Evolutionary conservation across 2,797 vertebrate species (phyloP), one percentile per base, ranked within the genome.

Genomic region (Sciaenops ocellatus): DNA sequence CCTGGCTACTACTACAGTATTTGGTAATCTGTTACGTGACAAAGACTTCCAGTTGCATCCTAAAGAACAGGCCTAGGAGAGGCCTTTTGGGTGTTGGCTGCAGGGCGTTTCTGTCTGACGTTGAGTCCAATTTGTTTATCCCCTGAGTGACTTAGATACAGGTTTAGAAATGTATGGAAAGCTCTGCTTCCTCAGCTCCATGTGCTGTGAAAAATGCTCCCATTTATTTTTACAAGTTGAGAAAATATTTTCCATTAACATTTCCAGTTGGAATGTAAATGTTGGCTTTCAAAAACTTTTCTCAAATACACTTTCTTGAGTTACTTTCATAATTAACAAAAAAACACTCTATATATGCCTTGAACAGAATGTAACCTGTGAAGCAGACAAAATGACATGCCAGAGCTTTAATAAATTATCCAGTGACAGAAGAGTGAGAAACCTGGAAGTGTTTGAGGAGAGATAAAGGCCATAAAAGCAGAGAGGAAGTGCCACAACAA

Each of bases 401-500:
- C 24, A 60, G 16, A 59, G 28, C 51, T 59, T 54, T 68, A 69
- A 65, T 60, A 78, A 64, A 69, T 42, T 41, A 69, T 55, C 47
- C 18, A n/a, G 54, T 28, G 48, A 71, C 66, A 47, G 46, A 42
- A 59, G 30, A 63, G 46, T 54, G 62, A 76, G 61, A 64, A 69
- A 67, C 51, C 46, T 70, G 70, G 59, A 79, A 77, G 81, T 76
- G 69, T 67, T 73, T 82, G 79, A 78, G 81, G 71, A 60, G 84
- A 73, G 81, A 86, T 87, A 82, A 79, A 81, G 59, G 55, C 61
- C 72, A 77, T 73, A 34, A 51, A 83, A 83, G 82, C 76, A 80
- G 84, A 83, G 75, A 78, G 67, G 78, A 83, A 86, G 81, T 80
- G 73, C 69, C 69, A 73, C 83, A 87, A 77, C 77, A 83, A 88